These are phyloP conservation scores for Tipula helvola DNA, from an alignment of 2,888 invertebrate genomes.

Conservation along the genomic window DNA sequence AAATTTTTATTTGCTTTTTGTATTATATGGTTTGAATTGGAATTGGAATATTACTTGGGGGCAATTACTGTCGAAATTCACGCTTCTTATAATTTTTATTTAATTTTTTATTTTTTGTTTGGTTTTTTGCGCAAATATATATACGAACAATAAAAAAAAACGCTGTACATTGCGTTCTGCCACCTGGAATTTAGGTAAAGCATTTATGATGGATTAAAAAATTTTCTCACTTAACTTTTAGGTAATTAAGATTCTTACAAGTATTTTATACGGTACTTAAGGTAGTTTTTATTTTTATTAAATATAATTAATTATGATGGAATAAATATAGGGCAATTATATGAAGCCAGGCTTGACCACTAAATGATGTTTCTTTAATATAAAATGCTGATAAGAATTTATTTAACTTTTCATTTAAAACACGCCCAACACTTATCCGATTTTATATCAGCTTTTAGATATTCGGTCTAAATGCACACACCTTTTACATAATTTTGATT, in stretches of 20 bases:
- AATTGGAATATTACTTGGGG: not conserved
- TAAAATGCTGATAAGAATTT: not conserved
- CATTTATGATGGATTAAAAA: not conserved
- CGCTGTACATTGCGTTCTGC: not conserved
- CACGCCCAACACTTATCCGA: not conserved
- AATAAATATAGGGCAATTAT: not conserved
- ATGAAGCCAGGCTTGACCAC: not conserved
- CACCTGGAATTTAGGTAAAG: not conserved
- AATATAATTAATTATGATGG: not conserved
- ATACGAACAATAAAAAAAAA: not conserved
- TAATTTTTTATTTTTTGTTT: not conserved
- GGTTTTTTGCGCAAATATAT: not conserved
- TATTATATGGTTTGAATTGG: not conserved
- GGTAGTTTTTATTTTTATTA: not conserved
- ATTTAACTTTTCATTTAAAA: not conserved
- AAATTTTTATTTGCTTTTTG: not conserved
- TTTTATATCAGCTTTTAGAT: too few species aligned
- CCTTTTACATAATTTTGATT: too few species aligned
- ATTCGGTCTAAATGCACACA: too few species aligned
- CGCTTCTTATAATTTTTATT: not conserved
- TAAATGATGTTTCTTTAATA: too few species aligned
- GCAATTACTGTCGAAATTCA: not conserved
- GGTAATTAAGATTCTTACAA: not conserved
- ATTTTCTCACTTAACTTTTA: not conserved
- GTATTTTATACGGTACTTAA: not conserved